Conservation (phyloP, 2,888 invertebrate species). For the Drosophila melanosoma region DNA sequence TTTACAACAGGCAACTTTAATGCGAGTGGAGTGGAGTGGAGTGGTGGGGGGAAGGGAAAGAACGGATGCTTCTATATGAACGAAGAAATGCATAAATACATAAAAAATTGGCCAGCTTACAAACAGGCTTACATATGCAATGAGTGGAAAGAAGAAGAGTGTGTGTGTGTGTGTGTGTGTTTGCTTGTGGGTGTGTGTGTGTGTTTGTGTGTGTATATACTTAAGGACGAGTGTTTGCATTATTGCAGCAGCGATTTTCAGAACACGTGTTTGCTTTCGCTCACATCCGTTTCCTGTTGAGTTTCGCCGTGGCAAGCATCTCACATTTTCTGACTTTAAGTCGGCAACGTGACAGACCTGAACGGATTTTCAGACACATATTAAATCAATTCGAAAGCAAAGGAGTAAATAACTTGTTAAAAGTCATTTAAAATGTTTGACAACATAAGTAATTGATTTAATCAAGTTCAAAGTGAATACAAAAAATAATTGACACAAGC, state of each 20-base stretch:
- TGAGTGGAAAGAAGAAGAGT: slow-evolving; percentile 25
- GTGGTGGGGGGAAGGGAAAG: neutral
- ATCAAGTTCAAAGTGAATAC: neutral
- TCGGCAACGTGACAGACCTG: slow-evolving; percentile 48
- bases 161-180: slow-evolving; percentile 20
- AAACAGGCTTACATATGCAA: slow-evolving; percentile 77
- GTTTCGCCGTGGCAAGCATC: slow-evolving; percentile 35
- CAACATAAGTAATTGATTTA: neutral
- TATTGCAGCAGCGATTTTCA: slow-evolving; percentile 74
- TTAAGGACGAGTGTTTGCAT: slow-evolving; percentile 57
- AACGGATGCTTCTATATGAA: slow-evolving; percentile 39
- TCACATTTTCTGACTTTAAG: slow-evolving; percentile 58
- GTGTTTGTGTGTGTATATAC: slow-evolving; percentile 27
- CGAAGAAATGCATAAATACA: slow-evolving; percentile 77
- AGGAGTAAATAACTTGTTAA: slow-evolving; percentile 7
- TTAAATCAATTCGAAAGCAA: slow-evolving; percentile 25
- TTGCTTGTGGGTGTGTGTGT: slow-evolving; percentile 19
- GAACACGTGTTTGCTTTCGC: slow-evolving; percentile 75
- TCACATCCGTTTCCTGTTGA: slow-evolving; percentile 69
- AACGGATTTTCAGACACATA: slow-evolving; percentile 20
- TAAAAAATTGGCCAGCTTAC: slow-evolving; percentile 80
- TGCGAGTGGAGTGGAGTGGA: slow-evolving; percentile 18
- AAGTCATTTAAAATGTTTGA: slow-evolving; percentile 20
- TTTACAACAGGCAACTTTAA: slow-evolving; percentile 69
- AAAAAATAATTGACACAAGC: neutral